These are phyloP conservation scores for Charaxes varanes DNA, from an alignment of 1,140 invertebrate species.

Conservation along the genomic window DNA sequence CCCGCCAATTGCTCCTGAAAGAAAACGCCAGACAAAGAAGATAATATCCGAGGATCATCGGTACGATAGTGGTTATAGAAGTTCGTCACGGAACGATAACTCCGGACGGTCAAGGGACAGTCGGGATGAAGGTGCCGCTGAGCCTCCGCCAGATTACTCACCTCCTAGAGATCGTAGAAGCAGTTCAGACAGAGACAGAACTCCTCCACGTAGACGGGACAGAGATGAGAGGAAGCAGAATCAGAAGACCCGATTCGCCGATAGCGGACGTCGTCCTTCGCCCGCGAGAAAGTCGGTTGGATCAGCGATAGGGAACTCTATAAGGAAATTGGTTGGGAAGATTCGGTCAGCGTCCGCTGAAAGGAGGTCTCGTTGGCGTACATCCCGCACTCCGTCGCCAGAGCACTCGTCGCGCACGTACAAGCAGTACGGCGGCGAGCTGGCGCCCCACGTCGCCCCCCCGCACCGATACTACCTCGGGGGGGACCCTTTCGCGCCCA, in stretches of 20 bases:
- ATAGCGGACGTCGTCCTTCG: constrained; percentile 65
- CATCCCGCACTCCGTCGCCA: constrained; percentile 74
- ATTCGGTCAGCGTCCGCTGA: constrained; percentile 84
- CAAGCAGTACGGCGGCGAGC: constrained; percentile 69
- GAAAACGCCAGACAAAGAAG: constrained; percentile 73
- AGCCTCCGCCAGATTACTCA: constrained; percentile 82
- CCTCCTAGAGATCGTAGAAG: constrained; percentile 75
- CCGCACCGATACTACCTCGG: constrained; percentile 87
- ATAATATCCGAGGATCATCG: constrained; percentile 66
- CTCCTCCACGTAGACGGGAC: constrained; percentile 69
- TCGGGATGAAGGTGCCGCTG: constrained; percentile 63
- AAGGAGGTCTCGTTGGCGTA: constrained; percentile 77
- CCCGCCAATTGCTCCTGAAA: constrained; percentile 75
- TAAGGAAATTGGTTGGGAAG: constrained; percentile 85
- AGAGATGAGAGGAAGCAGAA: constrained; percentile 75
- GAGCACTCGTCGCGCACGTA: constrained; percentile 67
- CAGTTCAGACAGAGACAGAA: constrained; percentile 66
- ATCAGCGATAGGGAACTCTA: constrained; percentile 79
- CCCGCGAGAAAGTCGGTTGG: constrained; percentile 74
- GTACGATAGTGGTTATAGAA: constrained; percentile 74
- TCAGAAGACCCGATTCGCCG: constrained; percentile 80
- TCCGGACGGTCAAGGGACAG: constrained; percentile 67
- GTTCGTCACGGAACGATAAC: constrained; percentile 68
- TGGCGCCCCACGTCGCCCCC: constrained; percentile 68
- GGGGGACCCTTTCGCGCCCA: constrained; percentile 87